Percentiles rank a stretch among this genome's conserved stretches.
Conservation (phyloP, 2,797 vertebrate species). For the Prionace glauca region DNA sequence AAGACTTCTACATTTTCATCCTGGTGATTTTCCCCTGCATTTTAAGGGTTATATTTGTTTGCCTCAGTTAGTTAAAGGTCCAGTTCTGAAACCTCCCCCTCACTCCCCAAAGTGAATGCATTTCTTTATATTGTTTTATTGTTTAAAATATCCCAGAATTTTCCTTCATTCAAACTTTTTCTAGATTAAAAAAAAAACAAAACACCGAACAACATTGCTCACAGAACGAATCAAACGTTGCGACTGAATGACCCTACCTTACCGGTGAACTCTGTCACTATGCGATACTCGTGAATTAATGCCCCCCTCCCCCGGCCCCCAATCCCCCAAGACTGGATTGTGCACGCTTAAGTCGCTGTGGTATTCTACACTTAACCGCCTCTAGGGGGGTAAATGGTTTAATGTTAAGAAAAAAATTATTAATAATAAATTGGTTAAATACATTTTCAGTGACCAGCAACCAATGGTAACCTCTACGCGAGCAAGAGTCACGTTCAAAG, state of each 20-base stretch:
- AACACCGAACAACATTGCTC: neutral
- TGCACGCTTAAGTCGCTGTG: conserved; percentile 7
- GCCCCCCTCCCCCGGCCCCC: neutral
- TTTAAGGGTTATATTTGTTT: neutral
- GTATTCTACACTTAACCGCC: conserved; percentile 5
- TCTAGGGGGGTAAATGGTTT: neutral
- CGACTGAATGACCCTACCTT: conserved; percentile 16
- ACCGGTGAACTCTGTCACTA: neutral
- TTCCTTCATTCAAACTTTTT: neutral
- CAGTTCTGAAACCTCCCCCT: neutral
- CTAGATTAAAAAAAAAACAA: neutral
- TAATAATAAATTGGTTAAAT: conserved; percentile 30
- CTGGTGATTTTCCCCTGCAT: neutral
- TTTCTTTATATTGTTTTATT: neutral
- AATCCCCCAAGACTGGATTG: neutral
- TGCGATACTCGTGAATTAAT: neutral
- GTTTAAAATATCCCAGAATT: neutral
- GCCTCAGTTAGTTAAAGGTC: neutral
- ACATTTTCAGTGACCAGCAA: conserved; percentile 34
- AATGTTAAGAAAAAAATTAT: neutral
- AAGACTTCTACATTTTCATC: neutral
- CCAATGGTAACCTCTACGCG: conserved; percentile 29
- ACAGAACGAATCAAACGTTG: conserved; percentile 24
- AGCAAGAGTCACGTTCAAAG: conserved; percentile 11
- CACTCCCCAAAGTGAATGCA: neutral